Evolutionary conservation across 1,140 invertebrate genomes (phyloP).

Genomic region (Elymnias hypermnestra): DNA sequence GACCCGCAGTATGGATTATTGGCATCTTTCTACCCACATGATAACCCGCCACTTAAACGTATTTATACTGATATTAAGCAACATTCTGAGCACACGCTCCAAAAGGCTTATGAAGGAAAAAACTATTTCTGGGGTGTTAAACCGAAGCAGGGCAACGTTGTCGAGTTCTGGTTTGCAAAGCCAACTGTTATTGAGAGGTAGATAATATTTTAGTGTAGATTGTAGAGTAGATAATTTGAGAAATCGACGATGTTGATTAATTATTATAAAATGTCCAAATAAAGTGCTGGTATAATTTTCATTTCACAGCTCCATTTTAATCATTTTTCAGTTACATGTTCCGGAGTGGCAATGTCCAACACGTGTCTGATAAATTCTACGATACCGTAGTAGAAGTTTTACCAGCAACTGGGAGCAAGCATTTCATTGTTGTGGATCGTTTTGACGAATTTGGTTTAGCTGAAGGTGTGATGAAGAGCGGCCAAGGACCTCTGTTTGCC

Average conservation of each 20-base stretch:
- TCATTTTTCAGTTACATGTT: slow-evolving; percentile 85
- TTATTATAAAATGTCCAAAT: too few species aligned
- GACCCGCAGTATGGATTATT: slow-evolving; percentile 96
- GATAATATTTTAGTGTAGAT: slow-evolving; percentile 36
- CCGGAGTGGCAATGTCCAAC: slow-evolving; percentile 93
- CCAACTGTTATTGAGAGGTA: slow-evolving; percentile 88
- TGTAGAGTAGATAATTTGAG: too few species aligned
- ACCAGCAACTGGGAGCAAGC: slow-evolving; percentile 78
- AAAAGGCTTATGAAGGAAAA: slow-evolving; percentile 91
- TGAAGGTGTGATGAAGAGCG: slow-evolving; percentile 81
- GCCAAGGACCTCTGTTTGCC: slow-evolving; percentile 82
- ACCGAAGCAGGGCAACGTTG: slow-evolving; percentile 88
- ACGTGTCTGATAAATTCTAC: slow-evolving; percentile 92
- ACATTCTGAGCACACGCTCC: slow-evolving; percentile 89
- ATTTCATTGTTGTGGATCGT: slow-evolving; percentile 83
- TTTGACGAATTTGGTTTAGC: slow-evolving; percentile 89
- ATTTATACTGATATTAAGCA: slow-evolving; percentile 87
- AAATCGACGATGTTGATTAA: too few species aligned
- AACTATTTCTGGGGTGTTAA: slow-evolving; percentile 95
- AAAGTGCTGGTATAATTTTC: too few species aligned
- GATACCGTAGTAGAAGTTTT: slow-evolving; percentile 93
- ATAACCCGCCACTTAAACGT: slow-evolving; percentile 87
- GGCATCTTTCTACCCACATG: slow-evolving; percentile 87
- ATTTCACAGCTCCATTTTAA: background rate
- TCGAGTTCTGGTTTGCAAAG: slow-evolving; percentile 88